A percentile compares a stretch with the other conserved stretches of the same genome.
Conservation (phyloP, 2,113 vertebrate species). For the Sitta europaea region DNA sequence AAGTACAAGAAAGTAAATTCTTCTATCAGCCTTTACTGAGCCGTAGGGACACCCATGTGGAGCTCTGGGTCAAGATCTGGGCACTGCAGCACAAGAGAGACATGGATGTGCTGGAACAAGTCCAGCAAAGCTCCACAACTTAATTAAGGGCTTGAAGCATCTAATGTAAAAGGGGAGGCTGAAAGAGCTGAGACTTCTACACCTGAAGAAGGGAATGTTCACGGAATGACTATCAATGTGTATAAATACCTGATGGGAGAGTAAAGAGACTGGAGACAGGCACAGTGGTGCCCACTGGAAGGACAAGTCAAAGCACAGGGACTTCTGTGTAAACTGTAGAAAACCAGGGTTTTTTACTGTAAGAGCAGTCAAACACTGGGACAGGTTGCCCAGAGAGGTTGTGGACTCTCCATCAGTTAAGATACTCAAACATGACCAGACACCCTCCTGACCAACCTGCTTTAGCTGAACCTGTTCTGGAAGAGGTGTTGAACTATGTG, state of each 20-base stretch:
- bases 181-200: background rate
- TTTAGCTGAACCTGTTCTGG: background rate
- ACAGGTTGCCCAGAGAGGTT: background rate
- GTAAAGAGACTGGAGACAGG: background rate
- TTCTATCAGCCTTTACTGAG: background rate
- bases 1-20: background rate
- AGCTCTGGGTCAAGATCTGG: background rate
- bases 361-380: background rate
- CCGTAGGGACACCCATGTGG: background rate
- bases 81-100: accelerated
- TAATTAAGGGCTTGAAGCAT: background rate
- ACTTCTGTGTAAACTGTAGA: background rate
- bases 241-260: background rate
- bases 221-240: background rate
- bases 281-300: background rate
- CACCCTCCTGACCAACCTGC: background rate
- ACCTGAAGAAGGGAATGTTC: background rate
- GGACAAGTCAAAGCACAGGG: background rate
- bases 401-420: background rate
- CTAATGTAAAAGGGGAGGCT: background rate
- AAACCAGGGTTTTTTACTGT: accelerated
- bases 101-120: background rate
- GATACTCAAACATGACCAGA: background rate
- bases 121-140: background rate
- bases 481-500: background rate